These are phyloP conservation scores for Sardinella longiceps DNA, from an alignment of 2,797 vertebrate genomes.

Conservation along the genomic window DNA sequence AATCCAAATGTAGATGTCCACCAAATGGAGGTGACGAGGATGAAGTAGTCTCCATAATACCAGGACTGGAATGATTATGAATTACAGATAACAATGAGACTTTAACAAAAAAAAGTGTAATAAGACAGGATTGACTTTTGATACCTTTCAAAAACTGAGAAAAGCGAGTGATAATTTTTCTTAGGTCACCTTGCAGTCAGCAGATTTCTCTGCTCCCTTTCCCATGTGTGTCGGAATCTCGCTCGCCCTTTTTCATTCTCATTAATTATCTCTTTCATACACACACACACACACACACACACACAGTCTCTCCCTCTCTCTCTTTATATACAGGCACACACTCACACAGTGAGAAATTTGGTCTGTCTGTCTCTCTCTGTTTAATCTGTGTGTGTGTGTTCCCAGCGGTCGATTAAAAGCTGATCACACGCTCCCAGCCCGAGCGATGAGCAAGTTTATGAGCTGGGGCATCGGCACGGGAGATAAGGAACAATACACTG, in stretches of 20 bases:
- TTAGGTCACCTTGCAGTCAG: conserved; percentile 50
- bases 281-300: conserved; percentile 20
- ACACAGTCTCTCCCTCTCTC: conserved; percentile 3
- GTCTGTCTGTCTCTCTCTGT: conserved; percentile 45
- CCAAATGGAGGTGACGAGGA: too few species aligned
- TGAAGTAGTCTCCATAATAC: too few species aligned
- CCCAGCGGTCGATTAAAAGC: conserved; percentile 76
- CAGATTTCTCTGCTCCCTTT: conserved; percentile 36
- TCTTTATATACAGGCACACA: conserved; percentile 41
- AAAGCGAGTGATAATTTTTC: conserved; percentile 1
- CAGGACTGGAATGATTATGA: too few species aligned
- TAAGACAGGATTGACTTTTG: not conserved
- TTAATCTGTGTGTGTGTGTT: conserved; percentile 70
- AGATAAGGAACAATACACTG: conserved; percentile 77
- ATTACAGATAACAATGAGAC: too few species aligned
- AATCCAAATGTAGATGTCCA: too few species aligned
- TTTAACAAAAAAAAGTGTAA: not conserved
- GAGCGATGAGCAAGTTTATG: conserved; percentile 78
- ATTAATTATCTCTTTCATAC: conserved; percentile 15
- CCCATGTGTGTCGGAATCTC: conserved; percentile 35
- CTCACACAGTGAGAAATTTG: conserved; percentile 49
- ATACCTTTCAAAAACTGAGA: not conserved
- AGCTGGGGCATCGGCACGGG: conserved; percentile 74
- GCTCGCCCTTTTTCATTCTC: conserved; percentile 12
- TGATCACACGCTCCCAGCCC: conserved; percentile 69